A percentile compares a stretch with the other conserved stretches of the same genome.
Conservation (phyloP, 1,140 invertebrate genomes). For the Micrasema minimum region DNA sequence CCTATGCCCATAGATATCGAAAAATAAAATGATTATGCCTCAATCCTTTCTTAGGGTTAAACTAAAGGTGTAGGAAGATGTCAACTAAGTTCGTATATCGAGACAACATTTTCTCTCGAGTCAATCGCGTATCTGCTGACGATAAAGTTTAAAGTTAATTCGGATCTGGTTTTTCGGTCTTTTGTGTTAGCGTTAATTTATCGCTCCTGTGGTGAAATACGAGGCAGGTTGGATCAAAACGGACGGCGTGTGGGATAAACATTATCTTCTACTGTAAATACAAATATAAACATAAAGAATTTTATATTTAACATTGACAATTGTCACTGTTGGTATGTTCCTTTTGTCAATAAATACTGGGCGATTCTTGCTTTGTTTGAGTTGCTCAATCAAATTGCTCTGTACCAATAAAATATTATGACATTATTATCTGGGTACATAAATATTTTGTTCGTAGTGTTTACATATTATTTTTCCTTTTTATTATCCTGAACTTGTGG, state of each 20-base stretch:
- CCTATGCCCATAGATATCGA: no score
- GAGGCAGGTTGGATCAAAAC: neutral
- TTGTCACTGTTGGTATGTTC: neutral
- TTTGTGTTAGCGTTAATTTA: slow-evolving; percentile 31
- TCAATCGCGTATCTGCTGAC: slow-evolving; percentile 23
- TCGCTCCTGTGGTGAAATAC: slow-evolving; percentile 5
- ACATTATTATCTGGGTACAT: no score
- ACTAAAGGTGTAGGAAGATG: slow-evolving; percentile 28
- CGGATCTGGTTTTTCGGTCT: slow-evolving; percentile 15
- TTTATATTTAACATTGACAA: neutral
- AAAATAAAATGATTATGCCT: no score
- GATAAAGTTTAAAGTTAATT: slow-evolving; percentile 37
- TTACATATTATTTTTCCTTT: no score
- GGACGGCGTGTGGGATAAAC: slow-evolving; percentile 7
- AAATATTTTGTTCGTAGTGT: no score
- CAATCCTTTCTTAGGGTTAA: neutral
- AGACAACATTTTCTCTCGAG: slow-evolving; percentile 11
- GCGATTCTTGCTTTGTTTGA: no score
- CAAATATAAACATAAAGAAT: neutral
- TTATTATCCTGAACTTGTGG: no score
- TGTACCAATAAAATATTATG: no score
- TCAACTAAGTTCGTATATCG: slow-evolving; percentile 7
- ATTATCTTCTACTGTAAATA: no score
- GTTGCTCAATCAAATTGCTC: no score
- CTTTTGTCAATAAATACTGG: no score